Conservation (phyloP, 1,140 invertebrate genomes). For the Notospermus geniculatus region DNA sequence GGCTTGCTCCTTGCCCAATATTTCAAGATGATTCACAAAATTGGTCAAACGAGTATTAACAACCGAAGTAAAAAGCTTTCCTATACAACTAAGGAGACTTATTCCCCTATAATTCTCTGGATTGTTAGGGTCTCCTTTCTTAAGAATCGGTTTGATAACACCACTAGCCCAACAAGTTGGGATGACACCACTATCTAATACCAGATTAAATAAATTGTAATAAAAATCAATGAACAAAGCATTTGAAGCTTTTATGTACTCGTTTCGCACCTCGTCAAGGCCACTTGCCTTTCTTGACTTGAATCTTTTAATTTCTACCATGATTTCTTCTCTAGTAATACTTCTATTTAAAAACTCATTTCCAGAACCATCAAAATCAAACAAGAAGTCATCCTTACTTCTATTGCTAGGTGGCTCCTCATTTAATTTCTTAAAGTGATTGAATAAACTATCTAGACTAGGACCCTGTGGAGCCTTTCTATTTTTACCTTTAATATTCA, state of each 20-base stretch:
- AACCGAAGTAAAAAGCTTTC: not conserved
- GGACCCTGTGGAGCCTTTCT: not conserved
- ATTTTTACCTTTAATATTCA: no score
- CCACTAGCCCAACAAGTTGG: not conserved
- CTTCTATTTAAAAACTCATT: not conserved
- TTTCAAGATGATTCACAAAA: not conserved
- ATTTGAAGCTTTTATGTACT: not conserved
- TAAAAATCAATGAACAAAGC: not conserved
- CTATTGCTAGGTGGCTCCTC: not conserved
- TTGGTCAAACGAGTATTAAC: not conserved
- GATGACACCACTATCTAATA: not conserved
- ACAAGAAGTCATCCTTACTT: not conserved
- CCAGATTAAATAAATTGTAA: not conserved
- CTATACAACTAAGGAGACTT: not conserved
- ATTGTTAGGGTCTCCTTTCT: not conserved
- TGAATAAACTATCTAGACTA: not conserved
- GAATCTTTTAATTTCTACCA: not conserved
- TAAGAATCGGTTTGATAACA: not conserved
- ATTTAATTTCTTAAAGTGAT: constrained; percentile 13
- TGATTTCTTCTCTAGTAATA: not conserved
- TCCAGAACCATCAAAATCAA: not conserved
- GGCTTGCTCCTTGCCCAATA: constrained; percentile 18
- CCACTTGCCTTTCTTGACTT: not conserved
- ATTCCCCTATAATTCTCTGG: not conserved
- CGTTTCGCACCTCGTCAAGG: not conserved